phyloP scores from a whole-genome alignment of 2,113 vertebrate genomes.

The Cheirogaleus medius region DNA sequence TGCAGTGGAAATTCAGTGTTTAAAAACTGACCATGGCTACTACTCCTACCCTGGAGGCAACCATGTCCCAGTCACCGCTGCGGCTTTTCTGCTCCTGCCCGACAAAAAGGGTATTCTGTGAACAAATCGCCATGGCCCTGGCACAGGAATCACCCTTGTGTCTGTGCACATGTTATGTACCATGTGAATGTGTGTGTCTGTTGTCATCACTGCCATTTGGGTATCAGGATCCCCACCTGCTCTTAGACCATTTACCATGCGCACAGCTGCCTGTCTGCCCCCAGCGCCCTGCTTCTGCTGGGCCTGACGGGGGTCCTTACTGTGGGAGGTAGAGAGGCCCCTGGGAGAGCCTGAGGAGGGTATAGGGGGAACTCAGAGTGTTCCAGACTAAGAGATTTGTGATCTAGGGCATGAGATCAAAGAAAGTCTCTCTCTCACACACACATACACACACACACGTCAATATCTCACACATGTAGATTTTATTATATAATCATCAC shows the following conservation, averaged over 20 bases:
- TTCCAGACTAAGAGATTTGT: neutral
- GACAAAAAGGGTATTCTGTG: neutral
- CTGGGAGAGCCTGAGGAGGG: neutral
- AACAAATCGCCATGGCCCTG: rapidly evolving
- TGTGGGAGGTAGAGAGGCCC: neutral
- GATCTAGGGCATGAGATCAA: neutral
- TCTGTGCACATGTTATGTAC: too few species aligned
- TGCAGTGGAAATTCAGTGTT: neutral
- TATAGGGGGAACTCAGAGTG: neutral
- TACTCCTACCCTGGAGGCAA: neutral
- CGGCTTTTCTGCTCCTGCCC: neutral
- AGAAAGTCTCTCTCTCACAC: neutral
- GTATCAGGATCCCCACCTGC: neutral
- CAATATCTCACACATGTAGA: neutral
- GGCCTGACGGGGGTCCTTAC: neutral
- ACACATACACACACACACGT: neutral
- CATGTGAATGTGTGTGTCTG: neutral
- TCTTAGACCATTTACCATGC: neutral
- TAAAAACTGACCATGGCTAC: neutral
- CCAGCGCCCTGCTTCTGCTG: neutral
- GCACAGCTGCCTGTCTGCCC: neutral
- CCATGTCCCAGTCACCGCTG: too few species aligned
- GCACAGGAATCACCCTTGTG: neutral
- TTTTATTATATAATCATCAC: neutral
- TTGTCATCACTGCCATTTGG: neutral